These are phyloP conservation scores for Cygnus atratus DNA, from an alignment of 2,113 vertebrate species.

Conservation along the genomic window DNA sequence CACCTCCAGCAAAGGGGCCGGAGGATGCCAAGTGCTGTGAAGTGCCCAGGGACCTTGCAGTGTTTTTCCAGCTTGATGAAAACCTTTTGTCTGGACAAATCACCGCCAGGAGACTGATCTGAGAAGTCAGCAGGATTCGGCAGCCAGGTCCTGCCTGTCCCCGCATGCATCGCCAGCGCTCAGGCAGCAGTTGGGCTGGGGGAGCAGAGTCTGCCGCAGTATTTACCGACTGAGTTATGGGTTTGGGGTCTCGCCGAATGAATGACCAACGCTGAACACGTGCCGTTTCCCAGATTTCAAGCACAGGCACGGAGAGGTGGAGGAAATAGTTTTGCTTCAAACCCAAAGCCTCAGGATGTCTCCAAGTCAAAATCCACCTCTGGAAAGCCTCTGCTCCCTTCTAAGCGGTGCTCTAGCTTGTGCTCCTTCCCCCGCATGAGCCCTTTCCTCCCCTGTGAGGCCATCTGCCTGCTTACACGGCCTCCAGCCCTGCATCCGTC, in stretches of 20 bases:
- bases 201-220: not conserved
- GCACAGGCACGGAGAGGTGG: not conserved
- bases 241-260: not conserved
- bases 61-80: not conserved
- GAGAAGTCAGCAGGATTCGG: not conserved
- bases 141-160: not conserved
- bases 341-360: not conserved
- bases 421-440: not conserved
- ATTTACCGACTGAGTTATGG: not conserved
- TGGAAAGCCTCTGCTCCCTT: not conserved
- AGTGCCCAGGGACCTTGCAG: not conserved
- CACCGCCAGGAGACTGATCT: not conserved
- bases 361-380: not conserved
- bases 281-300: not conserved
- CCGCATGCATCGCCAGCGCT: rapidly evolving
- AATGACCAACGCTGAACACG: rapidly evolving
- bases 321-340: not conserved
- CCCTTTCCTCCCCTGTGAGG: not conserved
- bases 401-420: not conserved
- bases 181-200: not conserved
- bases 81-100: not conserved
- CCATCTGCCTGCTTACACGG: not conserved
- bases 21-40: not conserved
- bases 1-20: not conserved
- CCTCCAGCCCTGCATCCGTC: not conserved